Percentiles rank a stretch among this genome's conserved stretches.
These are phyloP conservation scores for Acanthococcus lagerstroemiae DNA, from an alignment of 2,888 invertebrate species.

Conservation along the genomic window DNA sequence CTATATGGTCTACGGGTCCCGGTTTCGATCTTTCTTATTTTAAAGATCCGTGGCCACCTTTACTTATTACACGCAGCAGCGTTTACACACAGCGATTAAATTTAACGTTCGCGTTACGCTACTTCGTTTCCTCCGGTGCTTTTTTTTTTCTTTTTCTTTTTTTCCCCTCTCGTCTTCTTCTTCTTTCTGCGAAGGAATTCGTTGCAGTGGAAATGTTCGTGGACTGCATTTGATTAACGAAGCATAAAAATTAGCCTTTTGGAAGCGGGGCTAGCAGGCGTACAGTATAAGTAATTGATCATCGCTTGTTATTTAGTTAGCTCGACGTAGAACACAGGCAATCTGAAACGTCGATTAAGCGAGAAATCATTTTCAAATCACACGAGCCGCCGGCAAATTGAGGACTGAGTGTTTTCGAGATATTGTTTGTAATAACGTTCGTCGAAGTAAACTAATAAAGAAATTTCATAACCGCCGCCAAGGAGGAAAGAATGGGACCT, in stretches of 20 bases:
- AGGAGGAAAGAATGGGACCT: too few species aligned
- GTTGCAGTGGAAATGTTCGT: not conserved
- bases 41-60: conserved; percentile 20
- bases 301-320: too few species aligned
- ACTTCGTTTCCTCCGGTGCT: not conserved
- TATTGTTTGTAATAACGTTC: too few species aligned
- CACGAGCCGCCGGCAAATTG: too few species aligned
- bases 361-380: too few species aligned
- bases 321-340: too few species aligned
- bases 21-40: conserved; percentile 8
- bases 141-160: conserved; percentile 4
- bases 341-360: too few species aligned
- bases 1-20: conserved; percentile 16
- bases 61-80: conserved; percentile 16
- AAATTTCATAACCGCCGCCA: too few species aligned
- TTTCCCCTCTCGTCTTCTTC: not conserved
- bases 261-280: too few species aligned
- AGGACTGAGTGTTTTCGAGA: too few species aligned
- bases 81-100: conserved; percentile 25
- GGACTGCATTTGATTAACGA: not conserved
- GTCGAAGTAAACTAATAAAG: too few species aligned
- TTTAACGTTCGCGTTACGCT: conserved; percentile 13
- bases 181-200: not conserved
- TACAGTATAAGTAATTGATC: too few species aligned
- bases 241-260: not conserved